Conservation (phyloP, 2,113 vertebrate species). For the Bostrychus sinensis region DNA sequence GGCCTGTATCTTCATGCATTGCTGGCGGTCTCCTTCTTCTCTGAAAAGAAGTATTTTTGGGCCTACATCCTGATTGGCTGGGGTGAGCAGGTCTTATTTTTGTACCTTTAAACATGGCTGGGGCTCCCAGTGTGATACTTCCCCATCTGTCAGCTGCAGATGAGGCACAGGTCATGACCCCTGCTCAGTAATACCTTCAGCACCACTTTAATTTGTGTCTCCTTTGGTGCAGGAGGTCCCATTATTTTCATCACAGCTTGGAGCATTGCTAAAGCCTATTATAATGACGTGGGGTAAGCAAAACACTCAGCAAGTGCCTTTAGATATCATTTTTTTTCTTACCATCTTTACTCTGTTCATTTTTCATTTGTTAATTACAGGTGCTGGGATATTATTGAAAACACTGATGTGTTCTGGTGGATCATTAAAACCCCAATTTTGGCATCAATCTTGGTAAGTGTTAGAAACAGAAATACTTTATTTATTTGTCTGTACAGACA, state of each 20-base stretch:
- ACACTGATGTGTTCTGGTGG: slow-evolving; percentile 88
- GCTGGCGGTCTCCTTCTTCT: slow-evolving; percentile 95
- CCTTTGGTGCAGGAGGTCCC: slow-evolving; percentile 83
- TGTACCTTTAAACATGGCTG: background rate
- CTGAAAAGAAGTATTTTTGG: slow-evolving; percentile 97
- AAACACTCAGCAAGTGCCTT: background rate
- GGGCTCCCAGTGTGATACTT: background rate
- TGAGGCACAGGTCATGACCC: background rate
- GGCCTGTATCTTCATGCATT: slow-evolving; percentile 93
- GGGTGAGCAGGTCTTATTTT: slow-evolving; percentile 80
- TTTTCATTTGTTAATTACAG: slow-evolving; percentile 63
- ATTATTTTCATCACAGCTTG: slow-evolving; percentile 88
- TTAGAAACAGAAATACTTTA: background rate
- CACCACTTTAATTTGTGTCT: slow-evolving; percentile 8
- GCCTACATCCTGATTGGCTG: slow-evolving; percentile 97
- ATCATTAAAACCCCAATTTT: slow-evolving; percentile 96
- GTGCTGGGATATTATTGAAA: slow-evolving; percentile 91
- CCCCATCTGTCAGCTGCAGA: background rate
- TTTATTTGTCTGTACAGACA: too few relatives aligned
- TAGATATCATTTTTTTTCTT: background rate
- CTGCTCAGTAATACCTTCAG: slow-evolving; percentile 6
- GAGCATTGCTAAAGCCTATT: slow-evolving; percentile 85
- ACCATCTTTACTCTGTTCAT: background rate
- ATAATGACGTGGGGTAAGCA: slow-evolving; percentile 86
- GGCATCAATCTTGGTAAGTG: slow-evolving; percentile 91